Evolutionary conservation across 2,888 invertebrate genomes (phyloP), one percentile per base, ranked within the genome.

Genomic region (Eustalomyia histrio): DNA sequence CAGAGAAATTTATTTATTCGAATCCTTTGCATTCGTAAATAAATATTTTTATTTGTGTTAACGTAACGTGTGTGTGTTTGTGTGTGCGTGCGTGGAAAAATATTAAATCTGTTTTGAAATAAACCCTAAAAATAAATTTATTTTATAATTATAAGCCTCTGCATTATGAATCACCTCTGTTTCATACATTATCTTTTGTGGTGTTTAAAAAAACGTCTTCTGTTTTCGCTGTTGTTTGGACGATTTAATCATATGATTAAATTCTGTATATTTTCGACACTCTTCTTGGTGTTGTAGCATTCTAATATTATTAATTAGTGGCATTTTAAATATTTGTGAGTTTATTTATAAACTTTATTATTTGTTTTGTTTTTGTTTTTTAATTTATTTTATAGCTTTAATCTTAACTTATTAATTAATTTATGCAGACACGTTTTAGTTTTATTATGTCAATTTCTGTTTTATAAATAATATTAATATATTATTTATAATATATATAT

Each of bases 401-500:
- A 81, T 68, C 83, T 85, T 85, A 86, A 86, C 85, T 87, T 88
- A 88, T 88, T 89, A 89, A 88, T 88, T 88, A 89, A 88, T 88
- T 89, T 88, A 88, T 88, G 88, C 89, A 88, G 86, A 88, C 88
- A 88, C 88, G 88, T 88, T 88, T 88, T 86, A 87, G 83, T 87
- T 88, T 87, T 87, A 88, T 89, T 88, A 87, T 88, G 86, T 84
- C 84, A 87, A 87, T 87, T 87, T 86, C 84, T 58, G 83, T 85
- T 84, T 85, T 85, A 63, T 61, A 87, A 29, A 29, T 29, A 6
- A 29, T 29, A 29, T 29, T 29, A 29, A 1, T 29, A 29, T 29
- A 29, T n/a, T n/a, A n/a, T n/a, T n/a, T n/a, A n/a, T n/a, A n/a
- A n/a, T n/a, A n/a, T n/a, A n/a, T n/a, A n/a, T n/a, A n/a, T n/a